Evolutionary conservation across 2,113 vertebrate species (phyloP).

Genomic region (Bubo blakistoni): DNA sequence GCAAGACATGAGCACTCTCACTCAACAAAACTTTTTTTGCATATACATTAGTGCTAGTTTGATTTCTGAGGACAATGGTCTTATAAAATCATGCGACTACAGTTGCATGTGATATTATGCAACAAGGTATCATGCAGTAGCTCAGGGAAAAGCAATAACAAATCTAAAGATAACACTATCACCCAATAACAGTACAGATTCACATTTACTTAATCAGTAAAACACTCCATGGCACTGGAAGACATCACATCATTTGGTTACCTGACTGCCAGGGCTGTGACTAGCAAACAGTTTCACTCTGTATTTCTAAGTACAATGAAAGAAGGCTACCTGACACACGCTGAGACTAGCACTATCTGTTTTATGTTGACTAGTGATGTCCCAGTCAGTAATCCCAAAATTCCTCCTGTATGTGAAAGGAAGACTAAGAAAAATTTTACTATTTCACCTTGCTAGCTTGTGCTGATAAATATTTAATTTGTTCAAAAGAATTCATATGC

Average conservation of each 20-base stretch:
- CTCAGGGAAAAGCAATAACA: neutral
- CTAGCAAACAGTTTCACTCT: neutral
- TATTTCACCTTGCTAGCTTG: neutral
- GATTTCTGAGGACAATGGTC: neutral
- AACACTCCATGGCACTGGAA: neutral
- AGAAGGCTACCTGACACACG: neutral
- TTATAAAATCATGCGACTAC: neutral
- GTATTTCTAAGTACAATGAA: neutral
- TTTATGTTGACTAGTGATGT: neutral
- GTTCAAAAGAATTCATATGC: neutral
- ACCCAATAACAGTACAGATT: neutral
- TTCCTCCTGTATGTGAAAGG: neutral
- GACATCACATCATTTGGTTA: neutral
- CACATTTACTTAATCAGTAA: constrained; percentile 23
- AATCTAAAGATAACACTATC: constrained; percentile 8
- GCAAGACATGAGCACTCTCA: neutral
- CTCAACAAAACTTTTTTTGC: neutral
- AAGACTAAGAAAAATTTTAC: neutral
- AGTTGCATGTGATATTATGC: neutral
- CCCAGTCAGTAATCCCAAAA: neutral
- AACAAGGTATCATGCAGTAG: constrained; percentile 20
- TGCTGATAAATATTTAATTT: neutral
- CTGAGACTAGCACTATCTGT: neutral
- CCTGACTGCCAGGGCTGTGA: neutral
- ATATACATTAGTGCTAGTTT: neutral